Evolutionary conservation across 2,113 vertebrate genomes (phyloP), one percentile per base, ranked within the genome.

Genomic region (Lepidothrix coronata): DNA sequence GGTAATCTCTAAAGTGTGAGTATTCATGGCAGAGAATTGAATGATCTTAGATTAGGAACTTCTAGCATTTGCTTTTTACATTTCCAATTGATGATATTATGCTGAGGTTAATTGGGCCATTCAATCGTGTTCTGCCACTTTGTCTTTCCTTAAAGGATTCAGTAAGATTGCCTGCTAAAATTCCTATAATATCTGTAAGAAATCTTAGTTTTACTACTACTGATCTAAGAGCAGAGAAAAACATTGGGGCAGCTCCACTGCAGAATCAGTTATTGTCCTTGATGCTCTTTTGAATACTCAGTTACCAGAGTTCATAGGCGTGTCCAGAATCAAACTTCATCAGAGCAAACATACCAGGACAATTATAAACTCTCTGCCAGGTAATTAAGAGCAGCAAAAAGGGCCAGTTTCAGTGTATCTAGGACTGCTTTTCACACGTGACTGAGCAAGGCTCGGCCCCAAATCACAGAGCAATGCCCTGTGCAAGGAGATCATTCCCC

Each of bases 111-210:
- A 96, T 37, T 89, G 59, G 58, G 48, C 41, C 78, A 73, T 83
- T 87, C 78, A 92, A 8, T 77, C 0, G 23, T 84, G 41, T 59
- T 61, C 80, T 84, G 28, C 28, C 54, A 81, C 51, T 82, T 55
- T 81, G 27, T 76, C 54, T 75, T 93, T 86, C 31, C 75, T 94
- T 72, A 91, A 85, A 97, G 81, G 33, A 76, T 37, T 94, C 49
- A 76, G 73, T 85, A 62, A 96, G 84, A 93, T 82, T 62, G 37
- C 46, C 73, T 92, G 89, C 52, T 94, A 78, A 78, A 94, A 79
- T 89, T 95, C 46, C 49, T 77, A 78, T 91, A 91, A 94, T 49
- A 75, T 91, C 65, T 82, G 57, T 84, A 80, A 85, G 57, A 89
- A 85, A 83, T 80, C 51, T 91, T 78, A 33, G 24, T 90, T 95